Percentiles rank a stretch among this genome's conserved stretches.
Evolutionary conservation across 2,888 invertebrate species (phyloP).

Genomic region (Erebia palarica): DNA sequence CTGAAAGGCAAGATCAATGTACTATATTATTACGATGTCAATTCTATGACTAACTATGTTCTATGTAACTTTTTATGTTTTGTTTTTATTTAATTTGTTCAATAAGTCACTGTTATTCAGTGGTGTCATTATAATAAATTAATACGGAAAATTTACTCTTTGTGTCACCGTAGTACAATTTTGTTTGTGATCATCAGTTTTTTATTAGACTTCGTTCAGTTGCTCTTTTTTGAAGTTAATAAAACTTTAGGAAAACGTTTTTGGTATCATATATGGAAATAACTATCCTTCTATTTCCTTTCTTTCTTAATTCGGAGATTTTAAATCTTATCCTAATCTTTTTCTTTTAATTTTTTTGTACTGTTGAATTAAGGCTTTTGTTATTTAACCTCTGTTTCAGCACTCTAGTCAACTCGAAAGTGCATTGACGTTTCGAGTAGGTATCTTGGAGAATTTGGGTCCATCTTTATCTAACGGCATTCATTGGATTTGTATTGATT

Average conservation of each 20-base stretch:
- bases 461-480: slow-evolving; percentile 34
- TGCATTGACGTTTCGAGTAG: slow-evolving; percentile 33
- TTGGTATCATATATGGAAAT: no score
- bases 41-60: slow-evolving; percentile 8
- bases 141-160: no score
- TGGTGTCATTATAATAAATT: background rate
- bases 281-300: no score
- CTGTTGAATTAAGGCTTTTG: background rate
- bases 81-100: background rate
- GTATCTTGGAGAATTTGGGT: slow-evolving; percentile 18
- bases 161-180: no score
- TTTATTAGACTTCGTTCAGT: no score
- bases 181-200: no score
- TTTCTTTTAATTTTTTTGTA: no score
- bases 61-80: background rate
- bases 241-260: no score
- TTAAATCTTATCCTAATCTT: no score
- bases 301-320: no score
- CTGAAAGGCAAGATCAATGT: slow-evolving; percentile 28
- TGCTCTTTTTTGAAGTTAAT: no score
- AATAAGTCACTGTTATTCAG: background rate
- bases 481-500: slow-evolving; percentile 18
- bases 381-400: background rate
- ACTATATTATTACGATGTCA: slow-evolving; percentile 16
- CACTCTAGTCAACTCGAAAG: slow-evolving; percentile 23